These are phyloP conservation scores for Zaprionus lachaisei DNA, from an alignment of 1,140 invertebrate genomes.

Conservation along the genomic window DNA sequence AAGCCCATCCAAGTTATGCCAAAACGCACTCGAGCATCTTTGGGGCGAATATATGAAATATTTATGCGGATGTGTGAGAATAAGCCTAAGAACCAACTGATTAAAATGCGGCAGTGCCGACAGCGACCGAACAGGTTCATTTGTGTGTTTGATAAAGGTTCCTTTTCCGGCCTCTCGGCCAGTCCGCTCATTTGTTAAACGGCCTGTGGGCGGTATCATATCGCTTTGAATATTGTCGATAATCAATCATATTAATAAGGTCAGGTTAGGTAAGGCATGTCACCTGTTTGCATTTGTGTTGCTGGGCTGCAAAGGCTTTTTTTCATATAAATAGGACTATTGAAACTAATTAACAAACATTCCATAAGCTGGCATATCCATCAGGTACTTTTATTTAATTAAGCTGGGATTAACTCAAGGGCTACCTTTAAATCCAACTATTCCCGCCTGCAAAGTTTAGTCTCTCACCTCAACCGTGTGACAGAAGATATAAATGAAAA, in stretches of 20 bases:
- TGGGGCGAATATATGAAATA: slow-evolving; percentile 68
- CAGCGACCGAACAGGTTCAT: slow-evolving; percentile 53
- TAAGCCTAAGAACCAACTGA: slow-evolving; percentile 49
- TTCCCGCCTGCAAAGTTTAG: neutral
- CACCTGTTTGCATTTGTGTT: neutral
- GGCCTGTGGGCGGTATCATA: slow-evolving; percentile 50
- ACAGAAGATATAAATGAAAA: slow-evolving; percentile 18
- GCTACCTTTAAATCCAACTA: neutral
- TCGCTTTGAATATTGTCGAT: slow-evolving; percentile 44
- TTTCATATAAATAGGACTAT: neutral
- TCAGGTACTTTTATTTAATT: neutral
- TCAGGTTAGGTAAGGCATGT: neutral
- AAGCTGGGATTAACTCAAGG: neutral
- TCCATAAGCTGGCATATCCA: neutral
- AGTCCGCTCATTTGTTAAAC: slow-evolving; percentile 73
- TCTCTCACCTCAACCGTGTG: neutral
- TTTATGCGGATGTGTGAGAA: slow-evolving; percentile 67
- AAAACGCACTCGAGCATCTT: slow-evolving; percentile 43
- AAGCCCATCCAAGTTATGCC: slow-evolving; percentile 41
- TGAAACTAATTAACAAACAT: neutral
- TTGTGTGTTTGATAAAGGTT: slow-evolving; percentile 45
- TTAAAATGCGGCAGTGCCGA: slow-evolving; percentile 61
- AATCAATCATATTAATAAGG: slow-evolving; percentile 77
- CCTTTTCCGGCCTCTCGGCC: neutral
- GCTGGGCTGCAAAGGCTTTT: neutral